Evolutionary conservation across 2,113 vertebrate genomes (phyloP).

Genomic region (Theristicus caerulescens): DNA sequence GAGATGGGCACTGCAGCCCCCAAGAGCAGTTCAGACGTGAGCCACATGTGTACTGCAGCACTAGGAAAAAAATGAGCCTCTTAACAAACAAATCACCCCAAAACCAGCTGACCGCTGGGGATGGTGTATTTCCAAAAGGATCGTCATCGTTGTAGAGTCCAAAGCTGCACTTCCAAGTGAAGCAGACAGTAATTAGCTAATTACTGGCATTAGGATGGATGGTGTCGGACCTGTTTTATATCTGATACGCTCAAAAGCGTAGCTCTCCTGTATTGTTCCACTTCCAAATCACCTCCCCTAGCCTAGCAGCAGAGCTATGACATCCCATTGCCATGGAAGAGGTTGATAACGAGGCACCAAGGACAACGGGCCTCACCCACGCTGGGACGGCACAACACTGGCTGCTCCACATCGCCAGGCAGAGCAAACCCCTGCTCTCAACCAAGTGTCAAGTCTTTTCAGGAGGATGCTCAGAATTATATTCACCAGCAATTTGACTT

Average conservation of each 20-base stretch:
- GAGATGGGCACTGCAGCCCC: fast-evolving
- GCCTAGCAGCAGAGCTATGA: not conserved
- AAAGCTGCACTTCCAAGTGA: not conserved
- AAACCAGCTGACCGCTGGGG: not conserved
- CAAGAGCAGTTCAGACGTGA: not conserved
- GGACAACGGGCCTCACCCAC: not conserved
- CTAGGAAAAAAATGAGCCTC: not conserved
- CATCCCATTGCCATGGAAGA: not conserved
- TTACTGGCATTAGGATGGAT: not conserved
- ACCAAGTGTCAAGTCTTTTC: not conserved
- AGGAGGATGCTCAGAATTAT: conserved; percentile 30
- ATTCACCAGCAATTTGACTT: conserved; percentile 54
- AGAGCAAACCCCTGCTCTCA: not conserved
- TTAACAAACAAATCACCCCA: not conserved
- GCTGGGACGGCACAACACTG: fast-evolving
- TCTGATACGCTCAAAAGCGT: not conserved
- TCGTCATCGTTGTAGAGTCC: not conserved
- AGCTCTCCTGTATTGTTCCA: not conserved
- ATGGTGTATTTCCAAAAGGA: not conserved
- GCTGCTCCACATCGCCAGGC: not conserved
- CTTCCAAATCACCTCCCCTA: not conserved
- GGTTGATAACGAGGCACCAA: not conserved
- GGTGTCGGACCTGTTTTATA: not conserved
- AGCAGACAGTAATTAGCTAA: not conserved
- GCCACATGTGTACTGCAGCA: fast-evolving